Evolutionary conservation across 2,113 vertebrate genomes (phyloP), one percentile per base, ranked within the genome.

Genomic region (Pitta sordida): DNA sequence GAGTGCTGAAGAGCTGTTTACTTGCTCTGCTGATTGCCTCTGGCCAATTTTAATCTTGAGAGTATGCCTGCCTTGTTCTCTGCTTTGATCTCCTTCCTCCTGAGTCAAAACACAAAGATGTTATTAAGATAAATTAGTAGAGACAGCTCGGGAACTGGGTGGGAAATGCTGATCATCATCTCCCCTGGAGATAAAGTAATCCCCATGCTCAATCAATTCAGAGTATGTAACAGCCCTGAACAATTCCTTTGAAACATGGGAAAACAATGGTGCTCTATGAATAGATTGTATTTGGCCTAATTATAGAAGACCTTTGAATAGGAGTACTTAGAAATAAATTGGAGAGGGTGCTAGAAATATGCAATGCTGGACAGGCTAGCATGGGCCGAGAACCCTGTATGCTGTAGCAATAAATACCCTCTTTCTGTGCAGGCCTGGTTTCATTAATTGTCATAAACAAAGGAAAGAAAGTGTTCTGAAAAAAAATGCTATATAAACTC

Each of bases 81-180:
- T 83, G 46, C 95, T 96, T 96, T 96, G 91, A 96, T 96, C 75
- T 94, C 48, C 69, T 90, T 85, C 71, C 59, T 91, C 94, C 91
- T 86, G 82, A 94, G 78, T 92, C 82, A 91, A 96, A 96, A 87
- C 85, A 94, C 63, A 77, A 88, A 94, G 91, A 94, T 94, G 75
- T 94, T 92, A 95, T 95, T 95, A 96, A 91, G 95, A 96, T 95
- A 95, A 95, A 94, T 93, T 94, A 92, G 79, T 91, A 81, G 95
- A 95, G 87, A 94, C 70, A 74, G 36, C 84, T 85, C 51, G 63
- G 84, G 63, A 94, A 56, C 92, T 94, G 94, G 91, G 93, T 95
- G 87, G 82, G 95, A 96, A 92, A 88, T 91, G 55, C 87, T 92
- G 89, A 92, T 95, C 84, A 63, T 95, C 87, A 74, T 92, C 90